Evolutionary conservation across 2,888 invertebrate genomes (phyloP).

Genomic region (Trachelus iudaicus): DNA sequence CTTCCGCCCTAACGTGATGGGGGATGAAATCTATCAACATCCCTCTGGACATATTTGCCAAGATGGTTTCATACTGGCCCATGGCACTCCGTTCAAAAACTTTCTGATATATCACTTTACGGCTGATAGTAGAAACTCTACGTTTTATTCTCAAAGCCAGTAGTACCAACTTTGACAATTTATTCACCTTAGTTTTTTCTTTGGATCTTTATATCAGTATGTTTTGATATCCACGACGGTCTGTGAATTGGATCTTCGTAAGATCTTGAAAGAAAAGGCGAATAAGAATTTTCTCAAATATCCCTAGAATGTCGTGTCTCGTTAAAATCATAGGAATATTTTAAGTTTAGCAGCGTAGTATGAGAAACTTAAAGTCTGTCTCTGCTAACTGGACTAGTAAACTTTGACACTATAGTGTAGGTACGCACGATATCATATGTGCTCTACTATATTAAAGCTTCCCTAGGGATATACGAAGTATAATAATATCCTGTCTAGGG

Average conservation of each 20-base stretch:
- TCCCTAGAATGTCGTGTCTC: background rate
- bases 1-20: background rate
- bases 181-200: constrained; percentile 49
- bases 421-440: background rate
- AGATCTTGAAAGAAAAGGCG: background rate
- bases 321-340: background rate
- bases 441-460: background rate
- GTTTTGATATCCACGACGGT: constrained; percentile 32
- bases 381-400: background rate
- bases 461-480: background rate
- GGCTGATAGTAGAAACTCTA: constrained; percentile 17
- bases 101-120: constrained; percentile 45
- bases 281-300: background rate
- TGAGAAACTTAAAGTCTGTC: background rate
- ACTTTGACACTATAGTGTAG: background rate
- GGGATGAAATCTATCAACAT: constrained; percentile 5
- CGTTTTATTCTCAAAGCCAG: constrained; percentile 24
- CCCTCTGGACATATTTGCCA: constrained; percentile 20
- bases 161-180: constrained; percentile 47
- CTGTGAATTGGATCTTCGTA: background rate
- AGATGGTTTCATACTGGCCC: constrained; percentile 4
- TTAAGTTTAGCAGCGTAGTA: background rate
- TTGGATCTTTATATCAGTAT: constrained; percentile 51
- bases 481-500: background rate
- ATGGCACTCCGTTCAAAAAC: constrained; percentile 23